Evolutionary conservation across 2,888 invertebrate species (phyloP).

Genomic region (Nomada ferruginata): DNA sequence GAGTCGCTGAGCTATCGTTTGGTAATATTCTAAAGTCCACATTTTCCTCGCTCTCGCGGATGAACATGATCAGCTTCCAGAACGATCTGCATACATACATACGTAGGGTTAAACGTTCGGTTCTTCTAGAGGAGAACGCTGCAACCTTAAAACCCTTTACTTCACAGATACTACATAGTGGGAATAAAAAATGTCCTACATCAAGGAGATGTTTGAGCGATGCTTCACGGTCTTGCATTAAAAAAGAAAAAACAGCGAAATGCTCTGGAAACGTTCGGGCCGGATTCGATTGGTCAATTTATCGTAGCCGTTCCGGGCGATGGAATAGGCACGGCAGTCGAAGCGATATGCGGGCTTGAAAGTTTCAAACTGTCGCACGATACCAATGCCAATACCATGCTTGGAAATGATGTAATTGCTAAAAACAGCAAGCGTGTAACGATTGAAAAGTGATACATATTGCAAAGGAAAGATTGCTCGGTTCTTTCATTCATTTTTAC

Average conservation of each 20-base stretch:
- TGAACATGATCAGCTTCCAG: too few species aligned
- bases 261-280: neutral
- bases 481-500: neutral
- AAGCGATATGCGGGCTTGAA: conserved; percentile 4
- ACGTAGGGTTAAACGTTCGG: too few species aligned
- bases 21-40: too few species aligned
- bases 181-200: too few species aligned
- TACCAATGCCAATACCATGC: conserved; percentile 26
- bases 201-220: too few species aligned
- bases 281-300: conserved; percentile 11
- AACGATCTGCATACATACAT: too few species aligned
- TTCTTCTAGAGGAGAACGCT: too few species aligned
- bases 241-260: neutral
- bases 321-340: conserved; percentile 4
- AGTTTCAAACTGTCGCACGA: conserved; percentile 26
- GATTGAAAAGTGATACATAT: neutral
- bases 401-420: conserved; percentile 46
- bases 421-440: conserved; percentile 50
- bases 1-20: too few species aligned
- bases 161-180: too few species aligned
- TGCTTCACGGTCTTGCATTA: neutral
- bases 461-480: neutral
- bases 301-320: conserved; percentile 11
- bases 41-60: too few species aligned
- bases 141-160: too few species aligned